Evolutionary conservation across 2,797 vertebrate genomes (phyloP).

Genomic region (Paedocypris micromegethes): DNA sequence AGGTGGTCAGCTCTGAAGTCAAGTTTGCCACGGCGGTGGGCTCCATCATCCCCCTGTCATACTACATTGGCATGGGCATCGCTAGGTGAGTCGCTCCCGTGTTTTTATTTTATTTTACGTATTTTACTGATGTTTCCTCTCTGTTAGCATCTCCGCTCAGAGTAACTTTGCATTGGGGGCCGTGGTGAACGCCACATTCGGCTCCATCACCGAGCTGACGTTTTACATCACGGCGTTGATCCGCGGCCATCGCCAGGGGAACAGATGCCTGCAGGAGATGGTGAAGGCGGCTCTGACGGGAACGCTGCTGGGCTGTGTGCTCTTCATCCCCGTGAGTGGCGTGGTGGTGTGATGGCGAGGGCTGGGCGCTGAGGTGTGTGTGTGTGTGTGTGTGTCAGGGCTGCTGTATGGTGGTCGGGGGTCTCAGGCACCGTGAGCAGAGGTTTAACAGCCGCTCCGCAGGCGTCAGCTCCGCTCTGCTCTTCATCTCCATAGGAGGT

Average conservation of each 20-base stretch:
- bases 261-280: constrained; percentile 78
- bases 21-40: constrained; percentile 78
- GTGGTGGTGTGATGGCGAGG: neutral
- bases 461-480: constrained; percentile 79
- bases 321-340: constrained; percentile 75
- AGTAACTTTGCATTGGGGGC: constrained; percentile 85
- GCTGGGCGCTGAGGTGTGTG: neutral
- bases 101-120: too few species aligned
- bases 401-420: constrained; percentile 85
- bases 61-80: constrained; percentile 89
- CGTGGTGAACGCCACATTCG: constrained; percentile 82
- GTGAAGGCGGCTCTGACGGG: constrained; percentile 82
- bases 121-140: neutral
- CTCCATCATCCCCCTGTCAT: constrained; percentile 83
- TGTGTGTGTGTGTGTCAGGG: constrained; percentile 62
- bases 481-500: constrained; percentile 89
- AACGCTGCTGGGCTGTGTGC: constrained; percentile 82
- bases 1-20: constrained; percentile 64
- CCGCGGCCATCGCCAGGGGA: constrained; percentile 70
- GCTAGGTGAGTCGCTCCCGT: constrained; percentile 87
- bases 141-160: constrained; percentile 77
- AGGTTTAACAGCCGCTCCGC: constrained; percentile 84
- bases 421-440: constrained; percentile 81
- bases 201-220: constrained; percentile 83
- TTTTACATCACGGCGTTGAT: constrained; percentile 87